phyloP scores from a whole-genome alignment of 1,140 invertebrate species.

The Drosophila kanapiae region DNA sequence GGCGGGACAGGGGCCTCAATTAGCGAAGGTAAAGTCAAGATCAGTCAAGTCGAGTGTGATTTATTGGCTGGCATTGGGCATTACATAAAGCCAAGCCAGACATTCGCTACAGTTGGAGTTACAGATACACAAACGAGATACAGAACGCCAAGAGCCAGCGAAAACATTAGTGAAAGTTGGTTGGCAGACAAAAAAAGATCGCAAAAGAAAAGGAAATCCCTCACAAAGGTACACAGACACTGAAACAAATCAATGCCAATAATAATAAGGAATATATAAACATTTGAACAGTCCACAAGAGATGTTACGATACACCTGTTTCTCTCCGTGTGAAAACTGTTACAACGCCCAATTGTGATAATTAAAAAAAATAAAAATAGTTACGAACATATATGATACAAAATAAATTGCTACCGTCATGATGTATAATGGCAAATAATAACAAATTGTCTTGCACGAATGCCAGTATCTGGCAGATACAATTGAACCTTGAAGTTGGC shows the following conservation, averaged over 20 bases:
- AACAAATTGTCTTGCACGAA: constrained; percentile 73
- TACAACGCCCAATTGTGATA: constrained; percentile 65
- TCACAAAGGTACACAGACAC: constrained; percentile 18
- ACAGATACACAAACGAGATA: constrained; percentile 13
- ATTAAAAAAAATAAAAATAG: constrained; percentile 63
- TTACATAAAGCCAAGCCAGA: constrained; percentile 24
- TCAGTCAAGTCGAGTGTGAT: constrained; percentile 28
- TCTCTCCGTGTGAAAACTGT: constrained; percentile 17
- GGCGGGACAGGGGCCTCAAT: constrained; percentile 8
- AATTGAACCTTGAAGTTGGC: constrained; percentile 75
- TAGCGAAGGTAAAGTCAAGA: constrained; percentile 51
- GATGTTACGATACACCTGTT: not conserved
- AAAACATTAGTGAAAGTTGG: constrained; percentile 68
- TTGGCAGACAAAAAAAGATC: constrained; percentile 21
- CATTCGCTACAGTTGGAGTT: constrained; percentile 8
- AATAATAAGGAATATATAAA: no score
- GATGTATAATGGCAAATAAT: constrained; percentile 81
- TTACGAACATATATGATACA: constrained; percentile 29
- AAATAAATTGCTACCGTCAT: constrained; percentile 70
- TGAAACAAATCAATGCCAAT: not conserved
- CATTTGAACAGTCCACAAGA: no score
- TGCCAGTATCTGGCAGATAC: constrained; percentile 61
- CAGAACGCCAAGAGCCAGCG: constrained; percentile 28
- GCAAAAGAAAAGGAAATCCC: constrained; percentile 28
- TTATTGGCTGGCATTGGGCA: constrained; percentile 54